Conservation (phyloP, 2,113 vertebrate species). For the Scophthalmus maximus region DNA sequence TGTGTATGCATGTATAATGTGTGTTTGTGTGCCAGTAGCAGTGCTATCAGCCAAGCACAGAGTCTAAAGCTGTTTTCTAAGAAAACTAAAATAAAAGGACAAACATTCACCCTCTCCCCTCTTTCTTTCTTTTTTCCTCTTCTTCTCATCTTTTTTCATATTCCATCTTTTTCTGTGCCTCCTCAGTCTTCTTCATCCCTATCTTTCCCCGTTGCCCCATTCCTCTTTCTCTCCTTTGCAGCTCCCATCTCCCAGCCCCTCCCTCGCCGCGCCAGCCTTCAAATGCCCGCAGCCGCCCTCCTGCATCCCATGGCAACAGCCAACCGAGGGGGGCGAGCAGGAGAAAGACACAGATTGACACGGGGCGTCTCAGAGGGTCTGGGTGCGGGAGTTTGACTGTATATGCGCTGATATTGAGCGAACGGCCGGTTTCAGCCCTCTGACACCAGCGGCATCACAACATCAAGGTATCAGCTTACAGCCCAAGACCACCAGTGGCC, state of each 20-base stretch:
- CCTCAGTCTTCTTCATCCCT: conserved; percentile 43
- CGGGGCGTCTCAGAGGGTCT: conserved; percentile 14
- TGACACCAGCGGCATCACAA: conserved; percentile 29
- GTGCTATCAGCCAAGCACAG: conserved; percentile 73
- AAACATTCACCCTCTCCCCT: conserved; percentile 47
- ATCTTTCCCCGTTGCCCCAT: conserved; percentile 31
- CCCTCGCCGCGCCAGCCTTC: conserved; percentile 35
- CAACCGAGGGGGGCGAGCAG: not conserved
- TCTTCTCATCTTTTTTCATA: conserved; percentile 37
- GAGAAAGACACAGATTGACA: conserved; percentile 37
- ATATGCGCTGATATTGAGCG: conserved; percentile 21
- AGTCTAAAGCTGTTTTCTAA: conserved; percentile 66
- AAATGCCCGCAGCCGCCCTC: conserved; percentile 30
- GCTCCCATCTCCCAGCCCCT: conserved; percentile 19
- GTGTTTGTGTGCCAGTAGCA: conserved; percentile 66
- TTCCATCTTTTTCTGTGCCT: conserved; percentile 39
- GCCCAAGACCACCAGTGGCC: conserved; percentile 18
- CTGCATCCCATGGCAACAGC: conserved; percentile 29
- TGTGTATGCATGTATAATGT: conserved; percentile 42
- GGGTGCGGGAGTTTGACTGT: conserved; percentile 20
- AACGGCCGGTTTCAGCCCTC: conserved; percentile 46
- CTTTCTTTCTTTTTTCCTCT: conserved; percentile 40
- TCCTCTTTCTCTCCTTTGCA: not conserved
- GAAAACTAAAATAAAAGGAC: conserved; percentile 64
- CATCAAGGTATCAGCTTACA: conserved; percentile 32